Conservation (phyloP, 2,113 vertebrate genomes). For the Aegotheles bennettii region DNA sequence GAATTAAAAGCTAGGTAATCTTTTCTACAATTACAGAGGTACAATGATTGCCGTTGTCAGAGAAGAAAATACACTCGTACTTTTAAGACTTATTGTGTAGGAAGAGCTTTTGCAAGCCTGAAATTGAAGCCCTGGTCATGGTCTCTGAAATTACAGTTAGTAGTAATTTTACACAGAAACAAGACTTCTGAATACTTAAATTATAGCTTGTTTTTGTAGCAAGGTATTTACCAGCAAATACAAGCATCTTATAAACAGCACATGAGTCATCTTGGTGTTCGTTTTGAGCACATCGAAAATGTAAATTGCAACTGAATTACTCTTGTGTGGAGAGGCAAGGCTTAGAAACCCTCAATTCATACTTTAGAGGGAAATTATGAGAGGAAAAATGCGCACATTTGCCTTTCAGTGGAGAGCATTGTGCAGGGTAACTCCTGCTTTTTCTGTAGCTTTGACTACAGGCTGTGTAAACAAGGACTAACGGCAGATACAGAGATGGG, state of each 20-base stretch:
- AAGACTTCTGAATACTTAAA: slow-evolving; percentile 61
- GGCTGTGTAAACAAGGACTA: slow-evolving; percentile 22
- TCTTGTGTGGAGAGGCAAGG: slow-evolving; percentile 14
- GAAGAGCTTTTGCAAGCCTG: slow-evolving; percentile 46
- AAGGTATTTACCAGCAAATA: slow-evolving; percentile 53
- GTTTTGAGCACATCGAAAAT: slow-evolving; percentile 8
- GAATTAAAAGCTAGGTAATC: slow-evolving; percentile 41
- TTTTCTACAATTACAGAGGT: slow-evolving; percentile 50
- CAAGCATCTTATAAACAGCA: slow-evolving; percentile 43
- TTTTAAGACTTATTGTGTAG: slow-evolving; percentile 41
- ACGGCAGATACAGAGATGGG: neutral
- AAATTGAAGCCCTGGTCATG: slow-evolving; percentile 46
- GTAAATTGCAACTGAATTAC: slow-evolving; percentile 25
- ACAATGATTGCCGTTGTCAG: slow-evolving; percentile 45
- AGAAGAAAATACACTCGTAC: slow-evolving; percentile 30
- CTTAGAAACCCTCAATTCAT: slow-evolving; percentile 10
- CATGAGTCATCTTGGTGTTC: slow-evolving; percentile 46
- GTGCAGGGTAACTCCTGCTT: slow-evolving; percentile 28
- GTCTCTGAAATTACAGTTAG: slow-evolving; percentile 31
- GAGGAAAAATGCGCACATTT: slow-evolving; percentile 4
- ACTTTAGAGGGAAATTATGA: slow-evolving; percentile 39
- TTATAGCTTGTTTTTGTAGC: slow-evolving; percentile 58
- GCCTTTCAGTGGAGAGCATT: slow-evolving; percentile 35
- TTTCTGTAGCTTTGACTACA: slow-evolving; percentile 11
- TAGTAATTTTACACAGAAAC: slow-evolving; percentile 54